Evolutionary conservation across 2,113 vertebrate species (phyloP).

Genomic region (Paraplagusia blochii): DNA sequence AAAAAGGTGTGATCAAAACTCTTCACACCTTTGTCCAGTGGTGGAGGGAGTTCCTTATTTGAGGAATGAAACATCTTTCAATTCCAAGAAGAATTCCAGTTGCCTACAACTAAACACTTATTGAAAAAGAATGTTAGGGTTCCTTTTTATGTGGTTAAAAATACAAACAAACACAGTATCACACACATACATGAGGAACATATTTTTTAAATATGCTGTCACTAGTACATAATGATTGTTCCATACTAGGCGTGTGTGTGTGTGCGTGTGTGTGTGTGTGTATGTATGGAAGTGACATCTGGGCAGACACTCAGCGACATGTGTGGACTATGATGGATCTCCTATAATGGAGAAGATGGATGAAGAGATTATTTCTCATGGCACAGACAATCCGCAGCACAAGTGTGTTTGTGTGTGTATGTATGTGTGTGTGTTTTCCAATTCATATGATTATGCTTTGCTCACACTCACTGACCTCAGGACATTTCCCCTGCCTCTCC

Average conservation of each 20-base stretch:
- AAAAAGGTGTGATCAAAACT: too few species aligned
- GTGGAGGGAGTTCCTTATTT: too few species aligned
- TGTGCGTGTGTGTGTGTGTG: slow-evolving; percentile 1
- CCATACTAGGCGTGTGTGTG: too few species aligned
- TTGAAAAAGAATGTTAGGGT: too few species aligned
- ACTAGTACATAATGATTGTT: slow-evolving; percentile 4
- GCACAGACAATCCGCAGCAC: slow-evolving; percentile 31
- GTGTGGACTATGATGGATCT: slow-evolving; percentile 36
- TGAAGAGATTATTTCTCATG: slow-evolving; percentile 52
- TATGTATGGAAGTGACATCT: slow-evolving; percentile 15
- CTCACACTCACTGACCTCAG: slow-evolving; percentile 40
- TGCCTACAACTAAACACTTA: too few species aligned
- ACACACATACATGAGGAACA: too few species aligned
- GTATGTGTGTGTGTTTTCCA: slow-evolving; percentile 14
- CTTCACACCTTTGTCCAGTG: too few species aligned
- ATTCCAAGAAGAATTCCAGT: too few species aligned
- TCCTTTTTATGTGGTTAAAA: too few species aligned
- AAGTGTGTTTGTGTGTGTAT: slow-evolving; percentile 1
- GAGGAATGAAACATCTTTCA: too few species aligned
- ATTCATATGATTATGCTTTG: slow-evolving; percentile 37
- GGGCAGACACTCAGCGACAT: neutral
- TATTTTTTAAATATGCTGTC: too few species aligned
- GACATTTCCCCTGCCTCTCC: slow-evolving; percentile 1
- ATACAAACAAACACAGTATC: too few species aligned
- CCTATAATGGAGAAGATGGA: slow-evolving; percentile 58